Base-by-base conservation (phyloP, 2,888 invertebrate species). In the Eurois occulta region DNA sequence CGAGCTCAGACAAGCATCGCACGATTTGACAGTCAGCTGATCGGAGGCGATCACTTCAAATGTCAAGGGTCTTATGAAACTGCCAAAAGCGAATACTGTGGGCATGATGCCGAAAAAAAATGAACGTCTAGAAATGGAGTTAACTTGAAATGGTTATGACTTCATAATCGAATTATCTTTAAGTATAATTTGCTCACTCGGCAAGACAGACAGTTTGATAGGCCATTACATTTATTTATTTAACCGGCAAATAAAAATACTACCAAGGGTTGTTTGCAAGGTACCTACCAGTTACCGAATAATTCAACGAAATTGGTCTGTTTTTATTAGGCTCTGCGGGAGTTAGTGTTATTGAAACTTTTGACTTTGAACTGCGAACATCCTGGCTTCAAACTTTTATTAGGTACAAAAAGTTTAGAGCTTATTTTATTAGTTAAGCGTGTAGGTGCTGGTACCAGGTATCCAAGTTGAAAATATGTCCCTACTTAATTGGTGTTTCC, bases 1-100 rank as follows among this genome's bases (percentile, higher is more conserved):
- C 77, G 41, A 75, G 77, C 48, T 82, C 52, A 60, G 83, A 78
- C 76, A 66, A 76, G 73, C 75, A 68, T 62, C 72, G 48, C 86
- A 81, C 78, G 83, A 84, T 87, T 86, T 86, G 87, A 85, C 79
- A 83, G 84, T 81, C 85, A 82, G 83, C 82, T 90, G 86, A 87
- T 88, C 80, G 78, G 68, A 78, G 80, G 58, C 67, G 70, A 78
- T 85, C 80, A 70, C 64, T 83, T 55, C 43, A 86, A 89, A 87
- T 86, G 88, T 86, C 87, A 87, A 81, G 81, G 76, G 72, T 65
- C 62, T 81, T 79, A 72, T 68, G 66, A 75, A 79, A 76, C 77
- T 73, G 75, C 46, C 72, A 75, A 86, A 73, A 68, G 62, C 10
- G 41, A 46, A 71, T 13, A 18, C 24, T 35, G 65, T 62, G 43